These are phyloP conservation scores for Mobula birostris DNA, from an alignment of 2,113 vertebrate species.

Conservation along the genomic window DNA sequence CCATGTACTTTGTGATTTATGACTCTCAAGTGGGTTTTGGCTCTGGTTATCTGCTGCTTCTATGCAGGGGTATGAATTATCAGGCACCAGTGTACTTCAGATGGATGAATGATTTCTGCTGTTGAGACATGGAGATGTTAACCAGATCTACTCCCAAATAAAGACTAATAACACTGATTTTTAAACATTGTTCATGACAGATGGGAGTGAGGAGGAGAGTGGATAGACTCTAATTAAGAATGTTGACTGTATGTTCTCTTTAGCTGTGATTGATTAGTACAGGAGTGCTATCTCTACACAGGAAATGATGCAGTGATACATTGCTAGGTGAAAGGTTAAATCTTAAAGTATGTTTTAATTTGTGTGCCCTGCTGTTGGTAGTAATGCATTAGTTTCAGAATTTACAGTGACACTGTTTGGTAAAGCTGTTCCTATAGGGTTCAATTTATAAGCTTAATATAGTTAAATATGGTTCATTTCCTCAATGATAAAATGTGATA, in stretches of 20 bases:
- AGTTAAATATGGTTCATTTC: conserved; percentile 39
- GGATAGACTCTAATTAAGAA: conserved; percentile 73
- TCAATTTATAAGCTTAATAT: conserved; percentile 36
- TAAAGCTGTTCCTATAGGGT: conserved; percentile 5
- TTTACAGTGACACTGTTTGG: conserved; percentile 34
- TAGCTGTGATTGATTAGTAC: conserved; percentile 69
- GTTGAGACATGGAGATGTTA: conserved; percentile 65
- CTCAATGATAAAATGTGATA: conserved; percentile 48
- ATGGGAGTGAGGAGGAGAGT: conserved; percentile 69
- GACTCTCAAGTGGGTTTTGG: conserved; percentile 55
- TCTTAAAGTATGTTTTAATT: conserved; percentile 70
- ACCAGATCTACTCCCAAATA: conserved; percentile 81
- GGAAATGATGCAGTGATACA: conserved; percentile 75
- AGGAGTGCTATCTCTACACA: conserved; percentile 71
- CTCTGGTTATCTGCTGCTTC: conserved; percentile 70
- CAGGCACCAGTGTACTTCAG: conserved; percentile 52
- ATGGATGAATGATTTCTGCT: conserved; percentile 64
- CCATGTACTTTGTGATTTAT: conserved; percentile 72
- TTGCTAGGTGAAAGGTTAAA: conserved; percentile 70
- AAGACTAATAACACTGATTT: conserved; percentile 86
- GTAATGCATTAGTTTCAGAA: conserved; percentile 46
- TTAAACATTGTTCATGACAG: conserved; percentile 82
- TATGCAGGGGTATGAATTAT: conserved; percentile 60
- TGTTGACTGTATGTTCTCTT: conserved; percentile 65
- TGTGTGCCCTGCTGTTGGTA: conserved; percentile 58